Evolutionary conservation across 2,888 invertebrate genomes (phyloP), one percentile per base, ranked within the genome.

Genomic region (Brachyptera risi): DNA sequence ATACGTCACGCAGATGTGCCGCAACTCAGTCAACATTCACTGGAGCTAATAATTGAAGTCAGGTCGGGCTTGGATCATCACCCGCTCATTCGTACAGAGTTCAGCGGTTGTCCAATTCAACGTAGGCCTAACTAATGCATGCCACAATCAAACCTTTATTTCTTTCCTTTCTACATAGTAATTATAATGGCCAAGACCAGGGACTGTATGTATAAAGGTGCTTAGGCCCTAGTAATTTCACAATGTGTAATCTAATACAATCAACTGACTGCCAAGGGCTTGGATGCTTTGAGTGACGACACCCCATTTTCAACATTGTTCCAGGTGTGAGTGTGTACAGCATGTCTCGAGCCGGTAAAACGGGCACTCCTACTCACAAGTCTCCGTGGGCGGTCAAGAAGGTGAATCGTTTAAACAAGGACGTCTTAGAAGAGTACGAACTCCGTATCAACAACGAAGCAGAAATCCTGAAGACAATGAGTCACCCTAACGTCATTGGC

Each of bases 331-430:
- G 82, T 66, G 91, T 92, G 0, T 90, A 88, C 75, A 84, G 87
- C 66, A 72, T 92, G 64, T 80, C 88, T 60, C 79, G 92, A 65
- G 88, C 88, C 0, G 89, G 90, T 0, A 78, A 79, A 67, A 79
- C 80, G 1, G 85, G 87, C 5, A 47, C 7, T 5, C 21, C 9
- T 11, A 80, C 83, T 67, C 74, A 80, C 0, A 80, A 84, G n/a
- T 92, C 92, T 0, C 92, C 92, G 0, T 92, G 92, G 92, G 92
- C 92, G 0, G 78, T 93, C 0, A 93, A 93, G 71, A 86, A 88
- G 74, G 72, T 90, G 1, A 82, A 81, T 66, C 80, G 78, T 56
- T 74, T 74, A 1, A 76, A 78, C 17, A 79, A 78, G 67, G 64
- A 9, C 5, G 17, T 13, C 15, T 15, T n/a, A 21, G 21, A 69